Evolutionary conservation across 2,797 vertebrate species (phyloP).

Genomic region (Sebastes aleutianus): DNA sequence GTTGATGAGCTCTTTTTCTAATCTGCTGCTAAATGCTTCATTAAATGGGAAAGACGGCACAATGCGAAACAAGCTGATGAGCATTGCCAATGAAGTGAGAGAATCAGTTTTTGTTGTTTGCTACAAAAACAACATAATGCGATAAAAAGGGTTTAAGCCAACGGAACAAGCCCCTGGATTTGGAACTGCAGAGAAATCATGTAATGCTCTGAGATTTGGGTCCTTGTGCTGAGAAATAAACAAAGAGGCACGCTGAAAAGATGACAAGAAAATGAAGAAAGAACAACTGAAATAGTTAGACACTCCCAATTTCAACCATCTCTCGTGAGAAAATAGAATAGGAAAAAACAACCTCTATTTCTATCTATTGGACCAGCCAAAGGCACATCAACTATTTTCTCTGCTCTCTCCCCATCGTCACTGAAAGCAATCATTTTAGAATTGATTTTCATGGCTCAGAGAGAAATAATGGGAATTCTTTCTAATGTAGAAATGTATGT

Average conservation of each 20-base stretch:
- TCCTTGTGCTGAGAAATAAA: constrained; percentile 56
- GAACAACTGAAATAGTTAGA: constrained; percentile 71
- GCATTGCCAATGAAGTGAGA: constrained; percentile 45
- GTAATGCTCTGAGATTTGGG: constrained; percentile 47
- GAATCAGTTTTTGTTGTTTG: constrained; percentile 41
- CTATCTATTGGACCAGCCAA: constrained; percentile 90
- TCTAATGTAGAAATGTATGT: constrained; percentile 99
- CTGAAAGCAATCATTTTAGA: constrained; percentile 97
- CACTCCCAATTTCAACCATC: constrained; percentile 69
- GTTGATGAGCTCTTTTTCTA: constrained; percentile 51
- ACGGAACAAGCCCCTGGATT: constrained; percentile 54
- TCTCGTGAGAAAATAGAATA: constrained; percentile 76
- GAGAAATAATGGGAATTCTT: constrained; percentile 98
- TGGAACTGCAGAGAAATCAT: constrained; percentile 47
- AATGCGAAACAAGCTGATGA: constrained; percentile 51
- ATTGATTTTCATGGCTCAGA: constrained; percentile 99
- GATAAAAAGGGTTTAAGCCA: constrained; percentile 51
- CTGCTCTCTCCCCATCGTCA: constrained; percentile 77
- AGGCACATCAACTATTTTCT: constrained; percentile 88
- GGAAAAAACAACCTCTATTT: constrained; percentile 77
- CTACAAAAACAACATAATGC: constrained; percentile 53
- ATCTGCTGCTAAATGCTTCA: constrained; percentile 57
- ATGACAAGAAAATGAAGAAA: constrained; percentile 67
- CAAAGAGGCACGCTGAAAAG: constrained; percentile 61
- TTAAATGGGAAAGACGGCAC: constrained; percentile 45